Percentiles rank a stretch among this genome's conserved stretches.
phyloP scores from a whole-genome alignment of 1,140 invertebrate genomes.

The Drosophila eugracilis region DNA sequence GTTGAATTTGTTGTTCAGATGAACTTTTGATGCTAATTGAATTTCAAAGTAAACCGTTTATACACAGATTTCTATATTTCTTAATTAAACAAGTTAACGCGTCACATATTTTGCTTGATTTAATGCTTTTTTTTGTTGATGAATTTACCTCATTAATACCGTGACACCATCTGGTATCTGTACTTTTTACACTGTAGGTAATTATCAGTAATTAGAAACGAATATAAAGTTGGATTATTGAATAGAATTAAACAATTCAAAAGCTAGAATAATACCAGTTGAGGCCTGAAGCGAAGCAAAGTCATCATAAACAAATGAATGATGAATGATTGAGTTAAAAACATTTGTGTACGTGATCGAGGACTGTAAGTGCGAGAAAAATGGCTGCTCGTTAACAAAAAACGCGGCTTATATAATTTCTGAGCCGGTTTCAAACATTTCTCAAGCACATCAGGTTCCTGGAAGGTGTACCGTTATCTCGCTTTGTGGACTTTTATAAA shows the following conservation, averaged over 20 bases:
- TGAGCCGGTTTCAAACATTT: conserved; percentile 40
- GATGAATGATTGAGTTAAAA: conserved; percentile 11
- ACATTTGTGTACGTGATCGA: conserved; percentile 16
- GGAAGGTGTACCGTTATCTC: conserved; percentile 47
- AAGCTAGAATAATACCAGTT: conserved; percentile 11
- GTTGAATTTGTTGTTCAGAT: conserved; percentile 3
- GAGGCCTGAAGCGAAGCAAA: conserved; percentile 3
- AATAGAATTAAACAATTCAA: conserved; percentile 4
- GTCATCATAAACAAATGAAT: not conserved
- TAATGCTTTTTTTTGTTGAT: conserved; percentile 27
- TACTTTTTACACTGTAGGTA: conserved; percentile 16
- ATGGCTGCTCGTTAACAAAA: conserved; percentile 10
- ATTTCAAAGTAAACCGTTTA: conserved; percentile 34
- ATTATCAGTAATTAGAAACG: conserved; percentile 38
- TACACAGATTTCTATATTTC: conserved; percentile 5
- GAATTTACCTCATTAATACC: conserved; percentile 17
- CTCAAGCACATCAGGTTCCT: conserved; percentile 51
- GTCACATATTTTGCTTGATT: conserved; percentile 14
- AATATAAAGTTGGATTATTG: conserved; percentile 15
- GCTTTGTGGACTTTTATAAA: conserved; percentile 14
- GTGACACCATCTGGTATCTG: conserved; percentile 15
- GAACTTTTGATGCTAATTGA: conserved; percentile 38
- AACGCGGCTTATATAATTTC: conserved; percentile 42
- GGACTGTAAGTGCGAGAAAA: conserved; percentile 23
- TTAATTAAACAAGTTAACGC: conserved; percentile 1